Percentiles rank a stretch among this genome's conserved stretches.
phyloP scores from a whole-genome alignment of 2,113 vertebrate genomes.

The Macrotis lagotis region DNA sequence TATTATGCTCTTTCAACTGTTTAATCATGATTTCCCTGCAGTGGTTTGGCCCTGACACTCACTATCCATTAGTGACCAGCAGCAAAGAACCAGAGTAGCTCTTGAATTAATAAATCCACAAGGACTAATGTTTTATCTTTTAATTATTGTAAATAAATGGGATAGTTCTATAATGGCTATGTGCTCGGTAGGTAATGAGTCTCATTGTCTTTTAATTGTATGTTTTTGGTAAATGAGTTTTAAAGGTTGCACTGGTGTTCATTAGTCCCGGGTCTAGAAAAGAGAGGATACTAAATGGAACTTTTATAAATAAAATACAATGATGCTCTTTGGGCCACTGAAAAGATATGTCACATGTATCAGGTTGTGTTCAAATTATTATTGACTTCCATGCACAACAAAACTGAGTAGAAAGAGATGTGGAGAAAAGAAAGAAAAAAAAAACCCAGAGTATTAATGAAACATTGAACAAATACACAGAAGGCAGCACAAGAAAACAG shows the following conservation, averaged over 20 bases:
- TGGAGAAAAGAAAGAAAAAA: background rate
- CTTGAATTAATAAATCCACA: background rate
- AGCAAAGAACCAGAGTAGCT: background rate
- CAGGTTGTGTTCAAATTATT: background rate
- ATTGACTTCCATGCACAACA: background rate
- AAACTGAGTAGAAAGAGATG: background rate
- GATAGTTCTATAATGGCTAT: background rate
- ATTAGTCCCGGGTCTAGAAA: background rate
- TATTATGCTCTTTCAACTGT: background rate
- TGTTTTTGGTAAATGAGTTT: background rate
- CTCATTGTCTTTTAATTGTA: background rate
- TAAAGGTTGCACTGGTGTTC: background rate
- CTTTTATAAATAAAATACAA: background rate
- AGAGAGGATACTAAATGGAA: background rate
- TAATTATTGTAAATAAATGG: background rate
- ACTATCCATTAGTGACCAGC: background rate
- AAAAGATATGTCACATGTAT: background rate
- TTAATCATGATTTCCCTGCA: background rate
- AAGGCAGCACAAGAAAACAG: background rate
- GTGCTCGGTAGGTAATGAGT: background rate
- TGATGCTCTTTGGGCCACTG: background rate
- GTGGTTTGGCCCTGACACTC: background rate
- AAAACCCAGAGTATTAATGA: background rate
- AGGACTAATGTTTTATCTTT: background rate
- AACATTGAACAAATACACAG: background rate